Percentiles rank a stretch among this genome's conserved stretches.
These are phyloP conservation scores for Pristionchus japonicus DNA, from an alignment of 2,888 invertebrate genomes.

Conservation along the genomic window DNA sequence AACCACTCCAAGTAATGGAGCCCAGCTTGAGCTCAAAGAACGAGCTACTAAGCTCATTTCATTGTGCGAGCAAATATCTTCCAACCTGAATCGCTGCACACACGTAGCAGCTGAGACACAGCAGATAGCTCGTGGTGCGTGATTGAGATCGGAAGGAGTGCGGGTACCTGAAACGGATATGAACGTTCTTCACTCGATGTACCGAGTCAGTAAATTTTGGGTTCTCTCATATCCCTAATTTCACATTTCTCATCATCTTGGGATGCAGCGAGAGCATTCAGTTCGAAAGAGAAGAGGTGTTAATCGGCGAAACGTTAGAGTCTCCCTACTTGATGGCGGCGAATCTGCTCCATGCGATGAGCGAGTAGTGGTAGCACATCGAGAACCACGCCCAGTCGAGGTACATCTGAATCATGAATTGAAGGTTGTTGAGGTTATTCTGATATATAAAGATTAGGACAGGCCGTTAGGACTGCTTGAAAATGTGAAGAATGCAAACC, in stretches of 20 bases:
- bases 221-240: no score
- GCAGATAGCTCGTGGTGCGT: conserved; percentile 58
- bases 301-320: not conserved
- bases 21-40: not conserved
- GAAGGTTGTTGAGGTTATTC: no score
- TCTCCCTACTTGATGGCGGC: conserved; percentile 61
- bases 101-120: conserved; percentile 66
- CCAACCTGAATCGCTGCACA: conserved; percentile 66
- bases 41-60: not conserved
- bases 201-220: not conserved
- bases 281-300: no score
- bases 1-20: not conserved
- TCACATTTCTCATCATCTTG: no score
- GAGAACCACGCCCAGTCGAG: conserved; percentile 73
- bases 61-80: not conserved
- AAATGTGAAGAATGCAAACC: no score
- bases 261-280: no score
- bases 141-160: conserved; percentile 64
- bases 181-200: not conserved
- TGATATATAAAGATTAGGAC: not conserved
- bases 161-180: conserved; percentile 54
- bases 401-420: conserved; percentile 56
- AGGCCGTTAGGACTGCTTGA: not conserved
- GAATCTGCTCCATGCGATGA: conserved; percentile 71
- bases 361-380: conserved; percentile 71